Evolutionary conservation across 1,140 invertebrate species (phyloP), one percentile per base, ranked within the genome.

Genomic region (Dolichoris vasculosae): DNA sequence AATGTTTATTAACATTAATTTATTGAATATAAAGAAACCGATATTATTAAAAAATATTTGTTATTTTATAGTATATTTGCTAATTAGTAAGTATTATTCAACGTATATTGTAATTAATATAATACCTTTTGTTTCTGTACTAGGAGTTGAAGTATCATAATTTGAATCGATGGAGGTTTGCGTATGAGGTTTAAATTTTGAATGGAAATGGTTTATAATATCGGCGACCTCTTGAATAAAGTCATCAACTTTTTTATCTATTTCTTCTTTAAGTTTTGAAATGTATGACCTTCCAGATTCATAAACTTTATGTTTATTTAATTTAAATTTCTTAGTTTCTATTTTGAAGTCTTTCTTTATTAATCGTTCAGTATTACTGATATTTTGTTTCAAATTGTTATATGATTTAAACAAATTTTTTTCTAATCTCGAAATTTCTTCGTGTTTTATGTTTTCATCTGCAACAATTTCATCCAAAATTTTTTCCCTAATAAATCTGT

Each of bases 151-250:
- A 40, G 0, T 38, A 38, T 82, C 67, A 26, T 23, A 30, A 38
- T n/a, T 30, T 35, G 80, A 23, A 82, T 51, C 46, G 38, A 82
- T 55, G 2, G 80, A 67, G 11, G 6, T 73, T 38, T 64, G 77
- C 26, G 43, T 48, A 2, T 30, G 15, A 51, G 82, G 43, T 64
- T 77, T 83, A 2, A 83, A 15, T 63, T 43, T 59, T 38, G 63
- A 38, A 48, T n/a, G 30, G n/a, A 83, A 77, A 32, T 77, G 30
- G 4, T 83, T 35, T 13, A 77, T 67, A 20, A 7, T 23, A 32
- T 38, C 43, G 13, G 38, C 55, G 63, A 83, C 17, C 26, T 77
- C 38, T 38, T 78, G 3, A 32, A 67, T 84, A 30, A 84, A 69
- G 51, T 43, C 23, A 0, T 38, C 6, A 13, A 78, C 55, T 30